Evolutionary conservation across 2,797 vertebrate species (phyloP), one percentile per base, ranked within the genome.

Genomic region (Falco biarmicus): DNA sequence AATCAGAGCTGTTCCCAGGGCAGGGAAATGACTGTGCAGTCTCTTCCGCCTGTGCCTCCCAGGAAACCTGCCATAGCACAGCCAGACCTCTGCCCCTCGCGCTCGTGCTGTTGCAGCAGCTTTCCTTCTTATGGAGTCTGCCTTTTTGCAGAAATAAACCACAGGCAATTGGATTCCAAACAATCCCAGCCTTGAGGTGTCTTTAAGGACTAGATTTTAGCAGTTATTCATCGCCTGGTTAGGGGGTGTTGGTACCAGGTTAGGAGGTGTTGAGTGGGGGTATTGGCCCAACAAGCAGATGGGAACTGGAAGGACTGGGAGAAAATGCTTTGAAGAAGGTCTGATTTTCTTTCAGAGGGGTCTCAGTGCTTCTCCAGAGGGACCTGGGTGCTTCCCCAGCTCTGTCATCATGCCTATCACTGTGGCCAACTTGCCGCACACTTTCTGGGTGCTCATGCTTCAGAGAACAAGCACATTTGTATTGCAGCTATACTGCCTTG

Each of bases 351-450:
- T 26, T 21, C 25, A 11, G 26, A 84, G 13, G 2, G 8, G 24
- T 26, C 54, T 39, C 56, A 13, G 31, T 31, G 31, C 31, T 82
- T 15, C 39, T 89, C 16, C 39, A 56, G 18, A 41, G 41, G 41
- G 41, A 41, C 41, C 41, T 41, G 41, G 41, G 31, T n/a, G n/a
- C 31, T 82, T 15, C 39, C 87, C 16, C 34, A 56, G 18, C 18
- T 60, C 51, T 51, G 20, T 26, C 45, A 4, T 1, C 61, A 31
- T 1, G 2, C 16, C 34, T 54, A 3, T 65, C 3, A 2, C n/a
- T 56, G 3, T 6, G 47, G 21, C 13, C 5, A 64, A 2, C 17
- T 63, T 11, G 0, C 8, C 2, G 2, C 34, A 5, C 9, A 1
- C 14, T 63, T 60, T 56, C 80, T 26, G 19, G 26, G 16, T 9